Conservation (phyloP, 2,113 vertebrate species). For the Grus americana region DNA sequence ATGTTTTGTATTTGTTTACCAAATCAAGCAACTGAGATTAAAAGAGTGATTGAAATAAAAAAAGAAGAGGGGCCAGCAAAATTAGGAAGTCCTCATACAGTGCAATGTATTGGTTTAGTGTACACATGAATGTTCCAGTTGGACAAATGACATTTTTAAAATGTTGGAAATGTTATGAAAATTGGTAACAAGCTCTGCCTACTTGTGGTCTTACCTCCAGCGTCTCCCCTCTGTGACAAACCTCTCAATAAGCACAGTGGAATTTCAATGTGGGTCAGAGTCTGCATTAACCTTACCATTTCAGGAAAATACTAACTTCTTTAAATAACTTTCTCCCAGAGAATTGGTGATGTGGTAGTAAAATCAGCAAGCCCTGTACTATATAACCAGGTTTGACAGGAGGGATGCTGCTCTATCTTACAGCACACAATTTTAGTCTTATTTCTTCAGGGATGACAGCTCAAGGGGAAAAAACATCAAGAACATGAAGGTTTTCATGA, state of each 20-base stretch:
- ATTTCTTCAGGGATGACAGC: neutral
- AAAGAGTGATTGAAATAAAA: neutral
- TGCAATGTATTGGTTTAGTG: neutral
- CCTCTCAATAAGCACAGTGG: neutral
- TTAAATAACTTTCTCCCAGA: neutral
- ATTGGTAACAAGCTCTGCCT: neutral
- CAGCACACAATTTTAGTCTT: neutral
- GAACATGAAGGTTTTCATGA: neutral
- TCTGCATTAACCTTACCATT: neutral
- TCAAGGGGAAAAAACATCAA: neutral
- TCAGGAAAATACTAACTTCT: neutral
- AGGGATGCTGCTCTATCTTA: neutral
- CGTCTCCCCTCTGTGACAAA: neutral
- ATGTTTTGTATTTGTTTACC: neutral
- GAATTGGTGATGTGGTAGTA: neutral
- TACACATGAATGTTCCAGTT: neutral
- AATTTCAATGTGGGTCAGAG: neutral
- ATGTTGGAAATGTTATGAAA: neutral
- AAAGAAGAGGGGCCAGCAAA: rapidly evolving
- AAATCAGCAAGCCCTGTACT: neutral
- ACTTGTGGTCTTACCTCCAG: neutral
- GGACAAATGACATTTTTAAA: neutral
- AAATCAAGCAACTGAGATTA: neutral
- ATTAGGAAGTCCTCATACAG: neutral
- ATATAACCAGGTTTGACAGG: neutral